These are phyloP conservation scores for Halictus quadricinctus DNA, from an alignment of 2,888 invertebrate species.

Conservation along the genomic window DNA sequence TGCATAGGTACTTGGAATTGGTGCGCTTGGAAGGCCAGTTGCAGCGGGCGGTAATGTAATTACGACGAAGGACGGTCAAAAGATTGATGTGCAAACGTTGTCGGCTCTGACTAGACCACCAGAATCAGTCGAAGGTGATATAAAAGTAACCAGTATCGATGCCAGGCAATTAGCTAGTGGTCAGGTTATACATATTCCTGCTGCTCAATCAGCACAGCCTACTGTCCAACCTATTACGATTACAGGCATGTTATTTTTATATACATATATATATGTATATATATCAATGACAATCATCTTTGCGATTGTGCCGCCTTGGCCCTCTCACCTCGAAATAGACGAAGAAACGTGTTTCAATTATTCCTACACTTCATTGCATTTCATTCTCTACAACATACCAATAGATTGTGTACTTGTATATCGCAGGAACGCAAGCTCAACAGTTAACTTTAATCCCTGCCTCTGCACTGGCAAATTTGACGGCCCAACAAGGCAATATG, in stretches of 20 bases:
- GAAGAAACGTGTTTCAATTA: background rate
- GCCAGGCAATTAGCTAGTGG: constrained; percentile 79
- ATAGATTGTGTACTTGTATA: background rate
- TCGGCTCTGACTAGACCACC: constrained; percentile 76
- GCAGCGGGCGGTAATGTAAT: constrained; percentile 74
- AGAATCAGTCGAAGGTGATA: constrained; percentile 75
- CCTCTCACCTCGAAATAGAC: background rate
- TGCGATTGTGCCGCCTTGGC: background rate
- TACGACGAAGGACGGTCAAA: constrained; percentile 81
- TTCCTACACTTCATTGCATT: background rate
- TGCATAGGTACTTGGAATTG: constrained; percentile 78
- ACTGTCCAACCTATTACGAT: constrained; percentile 87
- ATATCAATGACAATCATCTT: background rate
- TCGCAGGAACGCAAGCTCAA: constrained; percentile 87
- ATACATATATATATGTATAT: too few species aligned
- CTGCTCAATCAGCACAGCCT: constrained; percentile 73
- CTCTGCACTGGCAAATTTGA: constrained; percentile 83
- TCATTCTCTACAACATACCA: background rate
- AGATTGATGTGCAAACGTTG: constrained; percentile 79
- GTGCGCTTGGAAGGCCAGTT: constrained; percentile 75
- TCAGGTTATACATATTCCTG: constrained; percentile 81
- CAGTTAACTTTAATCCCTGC: constrained; percentile 94
- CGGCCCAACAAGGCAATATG: constrained; percentile 78
- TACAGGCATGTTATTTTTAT: constrained; percentile 79
- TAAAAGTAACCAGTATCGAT: constrained; percentile 80